Evolutionary conservation across 2,797 vertebrate species (phyloP), one percentile per base, ranked within the genome.

Genomic region (Oophaga sylvatica): DNA sequence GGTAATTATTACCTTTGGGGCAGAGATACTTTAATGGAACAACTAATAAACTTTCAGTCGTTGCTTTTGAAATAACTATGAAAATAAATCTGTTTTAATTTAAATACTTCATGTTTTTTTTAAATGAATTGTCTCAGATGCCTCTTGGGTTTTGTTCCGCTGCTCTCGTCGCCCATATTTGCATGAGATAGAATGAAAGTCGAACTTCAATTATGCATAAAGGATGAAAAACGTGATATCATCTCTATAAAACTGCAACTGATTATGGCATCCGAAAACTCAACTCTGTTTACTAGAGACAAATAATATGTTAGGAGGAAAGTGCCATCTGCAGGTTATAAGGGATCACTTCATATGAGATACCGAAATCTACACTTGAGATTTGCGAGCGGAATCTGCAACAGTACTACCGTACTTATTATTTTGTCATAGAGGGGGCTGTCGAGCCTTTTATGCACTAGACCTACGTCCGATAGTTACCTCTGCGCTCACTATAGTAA

Each of bases 131-230:
- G 48, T 70, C 57, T 86, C 35, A 20, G n/a, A 31, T 68, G 63
- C 75, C 60, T 53, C 48, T 8, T 79, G 75, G 45, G 75, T 15
- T 15, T 57, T 31, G n/a, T 4, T 86, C 20, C 16, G 1, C 71
- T 86, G 41, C 70, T 80, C 26, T 56, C 63, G 45, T n/a, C 29
- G 17, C 77, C 65, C 65, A 60, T 80, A 80, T 80, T 86, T 86
- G 77, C 53, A 86, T 71, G 60, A 62, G 73, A 57, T 62, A 26
- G 67, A 16, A 67, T 45, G 60, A 59, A 86, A 86, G 80, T 86
- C 63, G 70, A 70, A 29, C 63, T 80, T 63, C 19, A 86, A 80
- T 59, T 71, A 71, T 80, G 53, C 26, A 59, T 19, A 70, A 86
- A 80, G 56, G 59, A 60, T 79, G 56, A 79, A 57, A 59, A 59